These are phyloP conservation scores for Drymonia ruficornis DNA, from an alignment of 2,888 invertebrate genomes.

Conservation along the genomic window DNA sequence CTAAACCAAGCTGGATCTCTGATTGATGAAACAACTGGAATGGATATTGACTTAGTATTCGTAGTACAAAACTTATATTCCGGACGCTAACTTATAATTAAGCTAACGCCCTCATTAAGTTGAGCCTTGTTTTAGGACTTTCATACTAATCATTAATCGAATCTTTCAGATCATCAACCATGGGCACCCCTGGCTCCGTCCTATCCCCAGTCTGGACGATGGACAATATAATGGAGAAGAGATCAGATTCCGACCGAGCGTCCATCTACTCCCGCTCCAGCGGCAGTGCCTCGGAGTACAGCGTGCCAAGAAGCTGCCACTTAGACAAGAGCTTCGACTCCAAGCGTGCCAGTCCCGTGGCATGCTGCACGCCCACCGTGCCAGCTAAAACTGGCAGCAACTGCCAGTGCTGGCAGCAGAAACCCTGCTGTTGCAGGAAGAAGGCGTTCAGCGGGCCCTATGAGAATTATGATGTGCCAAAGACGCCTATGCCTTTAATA, in stretches of 20 bases:
- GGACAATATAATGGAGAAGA: constrained; percentile 78
- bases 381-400: constrained; percentile 78
- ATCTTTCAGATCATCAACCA: constrained; percentile 84
- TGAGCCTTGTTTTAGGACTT: too few relatives aligned
- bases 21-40: too few relatives aligned
- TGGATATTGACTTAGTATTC: too few relatives aligned
- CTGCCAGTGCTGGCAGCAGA: constrained; percentile 76
- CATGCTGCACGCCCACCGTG: constrained; percentile 84
- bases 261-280: constrained; percentile 88
- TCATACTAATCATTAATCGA: not conserved
- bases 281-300: constrained; percentile 88
- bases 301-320: constrained; percentile 78
- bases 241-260: constrained; percentile 84
- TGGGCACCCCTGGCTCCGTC: constrained; percentile 77
- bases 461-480: constrained; percentile 93
- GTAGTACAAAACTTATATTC: too few relatives aligned
- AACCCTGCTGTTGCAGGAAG: constrained; percentile 70
- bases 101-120: too few relatives aligned
- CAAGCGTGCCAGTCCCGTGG: constrained; percentile 70
- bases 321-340: constrained; percentile 81
- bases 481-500: constrained; percentile 85
- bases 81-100: too few relatives aligned
- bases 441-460: constrained; percentile 85
- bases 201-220: constrained; percentile 86
- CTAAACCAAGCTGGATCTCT: too few relatives aligned